Evolutionary conservation across 2,888 invertebrate genomes (phyloP).

Genomic region (Azorinus chamasolen): DNA sequence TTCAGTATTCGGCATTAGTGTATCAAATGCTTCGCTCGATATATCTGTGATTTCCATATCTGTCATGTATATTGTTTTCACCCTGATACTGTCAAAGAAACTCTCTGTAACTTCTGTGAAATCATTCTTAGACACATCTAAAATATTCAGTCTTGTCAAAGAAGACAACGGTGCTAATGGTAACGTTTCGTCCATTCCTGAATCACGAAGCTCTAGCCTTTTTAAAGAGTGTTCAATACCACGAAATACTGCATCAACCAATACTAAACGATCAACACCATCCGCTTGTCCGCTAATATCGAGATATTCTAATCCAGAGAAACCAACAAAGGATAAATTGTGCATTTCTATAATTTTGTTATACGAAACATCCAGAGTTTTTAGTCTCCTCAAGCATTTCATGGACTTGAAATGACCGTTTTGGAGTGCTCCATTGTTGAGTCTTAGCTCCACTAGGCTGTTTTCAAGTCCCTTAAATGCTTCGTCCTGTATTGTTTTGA

Average conservation of each 20-base stretch:
- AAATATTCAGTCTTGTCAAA: conserved; percentile 24
- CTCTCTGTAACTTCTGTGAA: conserved; percentile 49
- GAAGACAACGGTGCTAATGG: conserved; percentile 51
- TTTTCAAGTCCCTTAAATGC: conserved; percentile 56
- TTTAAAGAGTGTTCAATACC: conserved; percentile 54
- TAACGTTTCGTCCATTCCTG: conserved; percentile 40
- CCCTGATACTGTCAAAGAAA: conserved; percentile 53
- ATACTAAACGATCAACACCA: conserved; percentile 18
- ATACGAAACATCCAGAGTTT: conserved; percentile 53
- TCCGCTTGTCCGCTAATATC: conserved; percentile 58
- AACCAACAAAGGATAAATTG: conserved; percentile 59
- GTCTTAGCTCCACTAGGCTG: conserved; percentile 29
- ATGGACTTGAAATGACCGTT: conserved; percentile 56
- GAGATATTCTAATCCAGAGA: conserved; percentile 47
- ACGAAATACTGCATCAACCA: conserved; percentile 58
- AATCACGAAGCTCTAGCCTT: conserved; percentile 39
- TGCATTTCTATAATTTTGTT: conserved; percentile 64
- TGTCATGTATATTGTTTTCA: conserved; percentile 37
- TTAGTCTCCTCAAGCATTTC: conserved; percentile 35
- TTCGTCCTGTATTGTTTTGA: conserved; percentile 36
- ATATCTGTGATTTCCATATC: conserved; percentile 51
- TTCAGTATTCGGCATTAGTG: conserved; percentile 27
- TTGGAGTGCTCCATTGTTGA: conserved; percentile 41
- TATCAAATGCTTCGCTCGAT: conserved; percentile 47
- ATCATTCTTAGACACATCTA: conserved; percentile 58